phyloP scores from a whole-genome alignment of 2,797 vertebrate species.

The Pampus argenteus region DNA sequence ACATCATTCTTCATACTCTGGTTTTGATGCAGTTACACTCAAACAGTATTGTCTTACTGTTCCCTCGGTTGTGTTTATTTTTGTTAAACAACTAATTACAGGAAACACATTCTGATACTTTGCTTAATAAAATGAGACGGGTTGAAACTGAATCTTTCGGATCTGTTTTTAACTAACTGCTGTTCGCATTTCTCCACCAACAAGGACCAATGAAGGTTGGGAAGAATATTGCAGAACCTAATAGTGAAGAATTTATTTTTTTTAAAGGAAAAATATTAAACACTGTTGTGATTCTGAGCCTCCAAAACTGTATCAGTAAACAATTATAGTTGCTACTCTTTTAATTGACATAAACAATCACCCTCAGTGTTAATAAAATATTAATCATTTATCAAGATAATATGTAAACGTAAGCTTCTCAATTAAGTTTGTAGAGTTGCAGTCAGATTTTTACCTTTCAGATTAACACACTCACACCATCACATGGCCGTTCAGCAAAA shows the following conservation, averaged over 20 bases:
- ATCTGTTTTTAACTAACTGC: constrained; percentile 1
- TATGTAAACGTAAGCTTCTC: too few relatives aligned
- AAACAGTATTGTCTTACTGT: constrained; percentile 47
- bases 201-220: not conserved
- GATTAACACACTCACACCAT: not conserved
- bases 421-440: too few relatives aligned
- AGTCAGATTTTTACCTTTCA: not conserved
- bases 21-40: constrained; percentile 48
- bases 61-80: constrained; percentile 55
- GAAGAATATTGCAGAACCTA: not conserved
- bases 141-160: constrained; percentile 42
- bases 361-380: too few relatives aligned
- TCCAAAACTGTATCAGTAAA: too few relatives aligned
- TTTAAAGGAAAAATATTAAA: not conserved
- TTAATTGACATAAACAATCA: too few relatives aligned
- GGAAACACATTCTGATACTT: constrained; percentile 74
- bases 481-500: not conserved
- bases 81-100: constrained; percentile 72
- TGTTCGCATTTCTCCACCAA: not conserved
- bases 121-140: constrained; percentile 80
- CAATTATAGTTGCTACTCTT: too few relatives aligned
- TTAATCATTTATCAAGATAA: too few relatives aligned
- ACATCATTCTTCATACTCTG: constrained; percentile 46
- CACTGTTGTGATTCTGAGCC: not conserved
- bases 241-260: too few relatives aligned